Evolutionary conservation across 2,888 invertebrate species (phyloP), one percentile per base, ranked within the genome.

Genomic region (Crossocerus cetratus): DNA sequence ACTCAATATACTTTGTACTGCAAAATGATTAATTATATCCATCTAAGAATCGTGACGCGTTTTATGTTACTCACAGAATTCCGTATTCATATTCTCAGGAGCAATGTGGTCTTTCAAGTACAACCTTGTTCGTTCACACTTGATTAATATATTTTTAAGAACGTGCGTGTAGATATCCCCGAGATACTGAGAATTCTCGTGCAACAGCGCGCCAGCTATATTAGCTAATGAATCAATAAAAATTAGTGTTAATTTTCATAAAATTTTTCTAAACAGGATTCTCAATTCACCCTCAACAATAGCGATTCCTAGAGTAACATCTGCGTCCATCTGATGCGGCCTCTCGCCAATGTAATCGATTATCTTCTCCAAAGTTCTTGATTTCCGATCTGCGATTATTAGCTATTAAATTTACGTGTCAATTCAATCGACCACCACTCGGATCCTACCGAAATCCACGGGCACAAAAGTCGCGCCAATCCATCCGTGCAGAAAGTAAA

Each of bases 301-400:
- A 18, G 88, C 86, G 5, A 91, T 72, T 5, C 91, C 90, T 32
- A 90, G 88, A 54, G 86, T 78, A 4, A 86, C 87, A 73, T 91
- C 91, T 2, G 88, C 66, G 77, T 91, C 90, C 84, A 91, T 85
- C 66, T 89, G 84, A 0, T 82, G 68, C 3, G 86, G 77, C 73
- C 88, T 87, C n/a, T 78, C 77, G 13, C 78, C 66, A 75, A 90
- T 83, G 44, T 88, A 91, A 64, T 84, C 72, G 0, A 91, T 66
- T 54, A 85, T 83, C 53, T 82, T 85, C 21, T 83, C 68, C 4
- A 91, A 66, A 2, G 81, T 76, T 4, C 65, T 21, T 53, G 84
- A 58, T 58, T 81, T 75, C 22, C 44, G 66, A n/a, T 84, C 85
- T 81, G 22, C 0, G 68, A 80, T 14, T 32, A 32, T 32, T 32